These are phyloP conservation scores for Brachypteracias leptosomus DNA, from an alignment of 2,113 vertebrate species.

Conservation along the genomic window DNA sequence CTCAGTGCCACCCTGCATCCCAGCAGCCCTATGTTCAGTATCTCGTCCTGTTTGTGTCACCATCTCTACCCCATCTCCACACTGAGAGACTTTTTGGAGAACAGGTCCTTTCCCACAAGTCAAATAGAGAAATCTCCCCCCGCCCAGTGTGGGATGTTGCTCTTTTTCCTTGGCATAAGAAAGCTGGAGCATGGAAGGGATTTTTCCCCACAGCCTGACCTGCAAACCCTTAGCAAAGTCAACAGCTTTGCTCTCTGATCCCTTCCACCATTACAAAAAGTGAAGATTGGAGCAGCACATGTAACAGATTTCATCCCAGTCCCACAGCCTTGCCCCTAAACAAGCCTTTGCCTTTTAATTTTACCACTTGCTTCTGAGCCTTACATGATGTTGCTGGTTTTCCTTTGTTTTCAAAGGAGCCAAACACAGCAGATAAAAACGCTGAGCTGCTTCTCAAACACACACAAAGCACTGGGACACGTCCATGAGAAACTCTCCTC, in stretches of 20 bases:
- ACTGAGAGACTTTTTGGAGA: rapidly evolving
- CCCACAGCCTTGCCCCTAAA: not conserved
- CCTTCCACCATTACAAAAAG: not conserved
- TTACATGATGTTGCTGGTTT: not conserved
- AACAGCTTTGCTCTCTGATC: conserved; percentile 10
- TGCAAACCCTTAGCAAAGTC: not conserved
- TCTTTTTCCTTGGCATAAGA: not conserved
- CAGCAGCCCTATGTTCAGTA: not conserved
- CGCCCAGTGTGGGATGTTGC: rapidly evolving
- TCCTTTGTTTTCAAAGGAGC: not conserved
- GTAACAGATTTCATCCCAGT: not conserved
- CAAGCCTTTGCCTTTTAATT: not conserved
- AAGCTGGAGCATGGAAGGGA: not conserved
- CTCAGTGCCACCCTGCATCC: not conserved
- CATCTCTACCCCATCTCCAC: not conserved
- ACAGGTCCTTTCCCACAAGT: not conserved
- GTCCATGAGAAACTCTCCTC: conserved; percentile 2
- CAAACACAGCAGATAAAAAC: not conserved
- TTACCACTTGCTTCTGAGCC: not conserved
- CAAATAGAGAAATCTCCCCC: not conserved
- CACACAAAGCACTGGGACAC: not conserved
- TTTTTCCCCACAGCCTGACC: not conserved
- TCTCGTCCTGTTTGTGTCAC: not conserved
- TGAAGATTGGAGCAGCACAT: not conserved
- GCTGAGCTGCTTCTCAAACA: not conserved